Conservation (phyloP, 2,888 invertebrate species). For the Callyntrura guangdongensis region DNA sequence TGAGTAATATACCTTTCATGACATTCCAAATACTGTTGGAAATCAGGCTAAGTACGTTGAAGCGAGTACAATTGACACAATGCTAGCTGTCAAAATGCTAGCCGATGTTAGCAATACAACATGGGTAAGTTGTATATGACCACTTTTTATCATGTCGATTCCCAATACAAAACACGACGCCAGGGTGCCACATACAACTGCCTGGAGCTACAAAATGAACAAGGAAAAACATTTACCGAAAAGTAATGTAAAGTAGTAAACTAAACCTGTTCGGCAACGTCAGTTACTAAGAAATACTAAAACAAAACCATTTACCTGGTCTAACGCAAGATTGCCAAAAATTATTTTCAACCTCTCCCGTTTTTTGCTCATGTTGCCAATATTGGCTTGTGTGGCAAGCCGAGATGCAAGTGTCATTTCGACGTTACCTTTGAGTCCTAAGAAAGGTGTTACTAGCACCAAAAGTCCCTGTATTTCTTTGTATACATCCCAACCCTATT, state of each 20-base stretch:
- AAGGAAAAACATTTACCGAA: too few relatives aligned
- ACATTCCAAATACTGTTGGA: too few relatives aligned
- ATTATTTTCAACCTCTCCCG: constrained; percentile 89
- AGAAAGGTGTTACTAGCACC: constrained; percentile 93
- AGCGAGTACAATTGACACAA: constrained; percentile 94
- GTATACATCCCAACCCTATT: constrained; percentile 90
- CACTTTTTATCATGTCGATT: constrained; percentile 94
- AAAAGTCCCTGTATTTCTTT: constrained; percentile 90
- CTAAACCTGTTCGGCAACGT: too few relatives aligned
- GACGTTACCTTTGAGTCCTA: constrained; percentile 94
- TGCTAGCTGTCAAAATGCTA: constrained; percentile 94
- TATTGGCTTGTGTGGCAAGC: constrained; percentile 94
- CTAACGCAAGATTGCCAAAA: constrained; percentile 91
- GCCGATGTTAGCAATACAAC: constrained; percentile 90
- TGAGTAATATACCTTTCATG: too few relatives aligned
- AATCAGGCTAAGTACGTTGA: too few relatives aligned
- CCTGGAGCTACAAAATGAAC: too few relatives aligned
- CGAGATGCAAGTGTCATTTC: constrained; percentile 98
- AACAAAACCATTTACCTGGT: too few relatives aligned
- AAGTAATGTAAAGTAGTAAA: too few relatives aligned
- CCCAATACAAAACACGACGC: constrained; percentile 94
- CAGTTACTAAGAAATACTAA: too few relatives aligned
- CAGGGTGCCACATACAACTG: constrained; percentile 94
- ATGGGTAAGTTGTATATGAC: constrained; percentile 92
- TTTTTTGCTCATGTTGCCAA: constrained; percentile 90